A percentile compares a stretch with the other conserved stretches of the same genome.
Evolutionary conservation across 2,113 vertebrate genomes (phyloP).

Genomic region (Copsychus sechellarum): DNA sequence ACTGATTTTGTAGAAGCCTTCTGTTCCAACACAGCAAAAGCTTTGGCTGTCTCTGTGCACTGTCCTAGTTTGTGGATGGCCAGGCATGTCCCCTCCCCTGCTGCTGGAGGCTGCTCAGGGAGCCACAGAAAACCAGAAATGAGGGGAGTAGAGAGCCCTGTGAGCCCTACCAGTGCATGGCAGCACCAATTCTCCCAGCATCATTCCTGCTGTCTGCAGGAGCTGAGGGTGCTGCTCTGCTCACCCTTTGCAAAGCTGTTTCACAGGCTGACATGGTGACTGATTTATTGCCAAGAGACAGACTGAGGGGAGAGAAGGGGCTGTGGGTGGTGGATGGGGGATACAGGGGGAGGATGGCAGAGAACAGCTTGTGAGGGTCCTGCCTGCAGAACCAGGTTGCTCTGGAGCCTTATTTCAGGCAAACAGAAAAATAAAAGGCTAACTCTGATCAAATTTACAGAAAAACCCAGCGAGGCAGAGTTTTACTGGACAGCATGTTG

Average conservation of each 20-base stretch:
- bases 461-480: neutral
- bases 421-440: neutral
- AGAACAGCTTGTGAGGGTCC: neutral
- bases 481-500: neutral
- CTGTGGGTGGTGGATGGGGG: neutral
- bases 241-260: neutral
- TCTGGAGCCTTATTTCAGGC: neutral
- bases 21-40: neutral
- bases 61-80: neutral
- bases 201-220: neutral
- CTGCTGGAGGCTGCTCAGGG: neutral
- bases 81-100: neutral
- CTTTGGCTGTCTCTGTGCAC: neutral
- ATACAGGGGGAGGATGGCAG: neutral
- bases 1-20: neutral
- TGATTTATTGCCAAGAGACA: neutral
- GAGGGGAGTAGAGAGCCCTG: neutral
- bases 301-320: neutral
- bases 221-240: neutral
- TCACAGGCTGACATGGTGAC: accelerated
- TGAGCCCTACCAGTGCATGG: accelerated
- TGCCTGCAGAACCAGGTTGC: neutral
- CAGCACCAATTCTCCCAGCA: neutral
- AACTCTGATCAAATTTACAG: neutral
- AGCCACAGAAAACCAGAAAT: neutral